Conservation (phyloP, 2,888 invertebrate species). For the Nezara viridula region DNA sequence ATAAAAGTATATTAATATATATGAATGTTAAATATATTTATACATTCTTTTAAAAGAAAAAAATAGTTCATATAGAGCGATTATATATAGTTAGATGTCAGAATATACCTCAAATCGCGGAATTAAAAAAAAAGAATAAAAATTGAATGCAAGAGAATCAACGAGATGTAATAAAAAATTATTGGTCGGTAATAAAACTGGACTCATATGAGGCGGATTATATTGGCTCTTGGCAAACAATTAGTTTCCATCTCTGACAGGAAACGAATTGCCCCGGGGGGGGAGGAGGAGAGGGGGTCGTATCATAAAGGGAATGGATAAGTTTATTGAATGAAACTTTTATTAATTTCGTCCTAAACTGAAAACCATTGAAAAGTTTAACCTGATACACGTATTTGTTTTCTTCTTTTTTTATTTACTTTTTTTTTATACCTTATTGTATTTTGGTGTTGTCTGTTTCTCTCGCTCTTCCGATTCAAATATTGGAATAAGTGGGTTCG, state of each 20-base stretch:
- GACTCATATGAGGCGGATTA: background rate
- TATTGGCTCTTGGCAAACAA: slow-evolving; percentile 24
- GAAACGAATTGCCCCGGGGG: background rate
- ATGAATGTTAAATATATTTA: no score
- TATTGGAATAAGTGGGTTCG: background rate
- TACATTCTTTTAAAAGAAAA: no score
- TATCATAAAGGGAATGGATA: slow-evolving; percentile 29
- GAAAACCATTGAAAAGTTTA: background rate
- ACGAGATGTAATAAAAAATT: background rate
- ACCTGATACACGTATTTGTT: background rate
- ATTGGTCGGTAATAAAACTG: background rate
- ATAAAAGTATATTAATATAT: no score
- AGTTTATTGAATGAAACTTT: background rate
- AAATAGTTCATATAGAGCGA: no score
- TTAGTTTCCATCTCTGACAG: slow-evolving; percentile 28
- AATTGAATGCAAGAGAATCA: background rate
- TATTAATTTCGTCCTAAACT: background rate
- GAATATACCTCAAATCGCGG: background rate
- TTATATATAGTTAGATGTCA: background rate
- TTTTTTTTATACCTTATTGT: background rate
- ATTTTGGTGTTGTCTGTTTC: background rate
- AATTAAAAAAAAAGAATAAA: background rate
- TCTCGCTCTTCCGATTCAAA: background rate
- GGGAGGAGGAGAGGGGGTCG: background rate
- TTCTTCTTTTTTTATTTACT: background rate